Evolutionary conservation across 1,140 invertebrate species (phyloP).

Genomic region (Sycophaga agraensis): DNA sequence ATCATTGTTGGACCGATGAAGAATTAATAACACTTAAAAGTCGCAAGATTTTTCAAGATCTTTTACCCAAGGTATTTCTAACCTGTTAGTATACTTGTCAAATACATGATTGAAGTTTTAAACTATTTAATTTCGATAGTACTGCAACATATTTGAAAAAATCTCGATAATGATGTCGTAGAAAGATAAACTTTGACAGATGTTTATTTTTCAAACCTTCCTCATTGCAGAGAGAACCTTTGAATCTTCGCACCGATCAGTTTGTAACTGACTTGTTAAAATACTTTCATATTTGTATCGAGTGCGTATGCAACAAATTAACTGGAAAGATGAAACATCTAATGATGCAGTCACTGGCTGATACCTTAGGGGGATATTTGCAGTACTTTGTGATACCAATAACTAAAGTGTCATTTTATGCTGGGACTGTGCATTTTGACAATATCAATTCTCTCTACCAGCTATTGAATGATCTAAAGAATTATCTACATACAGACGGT

Average conservation of each 20-base stretch:
- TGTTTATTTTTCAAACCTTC: no score
- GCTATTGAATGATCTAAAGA: constrained; percentile 60
- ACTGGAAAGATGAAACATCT: constrained; percentile 53
- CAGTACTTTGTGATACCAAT: constrained; percentile 60
- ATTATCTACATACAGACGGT: constrained; percentile 60
- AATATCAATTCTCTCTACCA: constrained; percentile 59
- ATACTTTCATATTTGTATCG: constrained; percentile 59
- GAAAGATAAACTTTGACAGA: no score
- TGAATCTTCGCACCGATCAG: constrained; percentile 40
- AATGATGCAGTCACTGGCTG: constrained; percentile 59
- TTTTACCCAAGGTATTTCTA: constrained; percentile 42
- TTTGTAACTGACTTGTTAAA: constrained; percentile 49
- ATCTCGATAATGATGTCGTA: no score
- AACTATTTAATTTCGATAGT: no score
- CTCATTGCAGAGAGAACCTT: constrained; percentile 39
- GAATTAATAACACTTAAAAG: constrained; percentile 42
- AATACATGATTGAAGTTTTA: no score
- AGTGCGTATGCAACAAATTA: constrained; percentile 49
- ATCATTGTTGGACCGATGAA: constrained; percentile 46
- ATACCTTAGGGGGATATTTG: constrained; percentile 60
- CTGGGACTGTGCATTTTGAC: constrained; percentile 61
- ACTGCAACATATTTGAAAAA: no score
- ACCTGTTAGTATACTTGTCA: no score
- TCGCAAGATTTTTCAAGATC: constrained; percentile 45
- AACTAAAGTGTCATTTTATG: constrained; percentile 62